Evolutionary conservation across 2,888 invertebrate genomes (phyloP).

Genomic region (Trissolcus brochymenae): DNA sequence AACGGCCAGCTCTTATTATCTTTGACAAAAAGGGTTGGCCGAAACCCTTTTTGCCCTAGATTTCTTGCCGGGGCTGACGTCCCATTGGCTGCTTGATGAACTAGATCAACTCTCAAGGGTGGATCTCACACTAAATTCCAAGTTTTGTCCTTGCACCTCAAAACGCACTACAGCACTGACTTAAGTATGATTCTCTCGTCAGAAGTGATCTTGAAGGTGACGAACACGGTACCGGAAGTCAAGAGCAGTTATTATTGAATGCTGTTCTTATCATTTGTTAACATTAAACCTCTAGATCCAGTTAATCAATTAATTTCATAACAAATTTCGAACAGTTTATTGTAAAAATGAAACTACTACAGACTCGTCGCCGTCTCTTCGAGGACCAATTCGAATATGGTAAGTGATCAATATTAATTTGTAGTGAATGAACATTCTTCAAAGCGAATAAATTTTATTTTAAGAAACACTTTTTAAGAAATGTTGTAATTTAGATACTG

Average conservation of each 20-base stretch:
- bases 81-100: conserved; percentile 66
- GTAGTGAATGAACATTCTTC: not conserved
- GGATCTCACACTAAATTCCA: conserved; percentile 58
- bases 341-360: conserved; percentile 16
- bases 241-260: not conserved
- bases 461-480: too few species aligned
- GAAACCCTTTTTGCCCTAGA: conserved; percentile 61
- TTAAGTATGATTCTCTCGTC: conserved; percentile 11
- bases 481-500: too few species aligned
- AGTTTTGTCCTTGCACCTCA: conserved; percentile 8
- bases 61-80: conserved; percentile 48
- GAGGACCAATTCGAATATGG: conserved; percentile 13
- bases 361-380: conserved; percentile 32
- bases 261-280: not conserved
- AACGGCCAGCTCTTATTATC: conserved; percentile 43
- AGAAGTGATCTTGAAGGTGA: conserved; percentile 18
- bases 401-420: conserved; percentile 15
- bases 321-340: not conserved
- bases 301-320: not conserved
- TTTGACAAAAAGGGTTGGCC: conserved; percentile 62
- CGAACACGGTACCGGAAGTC: not conserved
- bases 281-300: not conserved
- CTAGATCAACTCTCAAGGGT: conserved; percentile 69
- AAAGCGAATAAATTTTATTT: too few species aligned
- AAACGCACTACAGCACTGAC: not conserved